phyloP scores from a whole-genome alignment of 2,888 invertebrate genomes.

The Emesis furor region DNA sequence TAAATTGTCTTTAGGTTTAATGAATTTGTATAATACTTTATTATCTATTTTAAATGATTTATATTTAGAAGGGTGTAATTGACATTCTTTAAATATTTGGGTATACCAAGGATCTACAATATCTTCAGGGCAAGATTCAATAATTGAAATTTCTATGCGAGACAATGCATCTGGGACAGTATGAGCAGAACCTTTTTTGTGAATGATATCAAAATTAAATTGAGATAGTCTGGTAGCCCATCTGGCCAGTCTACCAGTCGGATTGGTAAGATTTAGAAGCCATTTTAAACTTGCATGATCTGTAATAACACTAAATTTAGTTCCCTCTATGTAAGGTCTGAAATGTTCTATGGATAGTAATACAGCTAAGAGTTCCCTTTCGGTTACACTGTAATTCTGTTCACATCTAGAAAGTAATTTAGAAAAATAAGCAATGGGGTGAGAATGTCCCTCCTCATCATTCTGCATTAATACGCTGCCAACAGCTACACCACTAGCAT shows the following conservation, averaged over 20 bases:
- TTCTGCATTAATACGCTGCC: conserved; percentile 42
- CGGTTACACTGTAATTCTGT: conserved; percentile 54
- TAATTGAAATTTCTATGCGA: conserved; percentile 6
- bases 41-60: conserved; percentile 23
- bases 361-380: conserved; percentile 57
- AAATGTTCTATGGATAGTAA: conserved; percentile 53
- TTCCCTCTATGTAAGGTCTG: conserved; percentile 47
- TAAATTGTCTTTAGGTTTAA: conserved; percentile 39
- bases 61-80: conserved; percentile 39
- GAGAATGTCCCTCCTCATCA: conserved; percentile 38
- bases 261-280: conserved; percentile 45
- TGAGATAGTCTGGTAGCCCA: conserved; percentile 67
- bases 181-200: conserved; percentile 65
- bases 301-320: conserved; percentile 45
- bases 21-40: conserved; percentile 29
- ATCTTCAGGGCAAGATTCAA: background rate
- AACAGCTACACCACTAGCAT: conserved; percentile 53
- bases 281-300: conserved; percentile 60
- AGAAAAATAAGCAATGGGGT: conserved; percentile 55
- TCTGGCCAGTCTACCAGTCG: conserved; percentile 70
- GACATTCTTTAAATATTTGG: background rate
- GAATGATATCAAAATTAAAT: conserved; percentile 66
- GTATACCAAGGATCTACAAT: conserved; percentile 1
- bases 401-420: conserved; percentile 41
- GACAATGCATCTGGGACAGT: conserved; percentile 69